These are phyloP conservation scores for Neodiprion virginianus DNA, from an alignment of 1,140 invertebrate species.

Conservation along the genomic window DNA sequence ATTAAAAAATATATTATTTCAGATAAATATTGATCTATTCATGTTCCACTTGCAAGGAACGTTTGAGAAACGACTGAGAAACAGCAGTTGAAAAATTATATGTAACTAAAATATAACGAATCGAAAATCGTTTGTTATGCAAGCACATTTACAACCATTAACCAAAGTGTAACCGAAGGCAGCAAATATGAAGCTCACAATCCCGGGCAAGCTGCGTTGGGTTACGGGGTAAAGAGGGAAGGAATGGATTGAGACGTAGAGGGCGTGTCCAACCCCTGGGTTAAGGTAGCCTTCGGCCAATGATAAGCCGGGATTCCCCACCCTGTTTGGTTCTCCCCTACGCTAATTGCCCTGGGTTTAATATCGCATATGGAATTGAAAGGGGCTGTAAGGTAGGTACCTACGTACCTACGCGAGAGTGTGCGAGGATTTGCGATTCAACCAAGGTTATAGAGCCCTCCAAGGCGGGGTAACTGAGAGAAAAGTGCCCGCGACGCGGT, in stretches of 20 bases:
- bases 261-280: conserved; percentile 43
- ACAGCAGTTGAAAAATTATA: no score
- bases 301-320: conserved; percentile 44
- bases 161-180: not conserved
- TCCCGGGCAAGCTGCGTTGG: conserved; percentile 3
- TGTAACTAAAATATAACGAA: no score
- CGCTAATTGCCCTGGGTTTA: conserved; percentile 48
- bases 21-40: no score
- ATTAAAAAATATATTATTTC: no score
- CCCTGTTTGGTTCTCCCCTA: conserved; percentile 34
- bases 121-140: no score
- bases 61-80: no score
- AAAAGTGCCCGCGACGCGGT: no score
- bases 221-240: not conserved
- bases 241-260: conserved; percentile 46
- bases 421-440: not conserved
- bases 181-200: conserved; percentile 7
- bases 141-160: no score
- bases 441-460: not conserved
- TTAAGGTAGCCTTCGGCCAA: conserved; percentile 47
- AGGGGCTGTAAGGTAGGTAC: not conserved
- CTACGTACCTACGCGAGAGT: not conserved
- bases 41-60: no score
- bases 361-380: conserved; percentile 46
- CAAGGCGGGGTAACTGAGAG: no score